Evolutionary conservation across 2,888 invertebrate species (phyloP).

Genomic region (Melipona bicolor): DNA sequence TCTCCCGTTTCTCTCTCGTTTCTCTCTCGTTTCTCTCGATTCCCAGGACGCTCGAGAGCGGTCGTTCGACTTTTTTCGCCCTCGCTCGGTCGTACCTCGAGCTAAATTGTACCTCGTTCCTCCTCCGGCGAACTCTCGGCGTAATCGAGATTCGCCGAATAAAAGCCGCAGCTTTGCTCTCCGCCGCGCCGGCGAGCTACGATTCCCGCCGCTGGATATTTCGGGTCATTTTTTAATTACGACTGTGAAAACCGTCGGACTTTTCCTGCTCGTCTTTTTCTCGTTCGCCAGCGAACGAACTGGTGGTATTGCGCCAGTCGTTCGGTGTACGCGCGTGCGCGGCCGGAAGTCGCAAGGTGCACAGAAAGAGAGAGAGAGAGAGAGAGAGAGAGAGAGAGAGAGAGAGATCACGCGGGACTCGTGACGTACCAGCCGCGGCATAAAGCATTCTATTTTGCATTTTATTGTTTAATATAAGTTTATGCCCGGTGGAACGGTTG

Average conservation of each 20-base stretch:
- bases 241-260: constrained; percentile 10
- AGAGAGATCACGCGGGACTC: constrained; percentile 13
- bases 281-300: background rate
- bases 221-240: constrained; percentile 59
- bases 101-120: constrained; percentile 17
- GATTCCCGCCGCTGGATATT: constrained; percentile 34
- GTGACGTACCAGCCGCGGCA: constrained; percentile 46
- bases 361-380: background rate
- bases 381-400: constrained; percentile 1
- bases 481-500: constrained; percentile 67
- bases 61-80: background rate
- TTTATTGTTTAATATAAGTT: constrained; percentile 82
- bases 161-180: constrained; percentile 24
- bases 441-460: constrained; percentile 78
- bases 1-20: background rate
- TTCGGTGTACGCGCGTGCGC: constrained; percentile 10
- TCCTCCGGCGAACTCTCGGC: constrained; percentile 1
- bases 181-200: constrained; percentile 37
- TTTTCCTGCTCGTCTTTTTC: background rate
- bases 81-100: too few relatives aligned
- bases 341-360: background rate
- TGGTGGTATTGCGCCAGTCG: background rate
- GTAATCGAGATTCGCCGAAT: constrained; percentile 45
- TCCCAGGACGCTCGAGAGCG: background rate
- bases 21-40: background rate